Percentiles rank a stretch among this genome's conserved stretches.
Conservation (phyloP, 1,140 invertebrate genomes). For the Cepaea nemoralis region DNA sequence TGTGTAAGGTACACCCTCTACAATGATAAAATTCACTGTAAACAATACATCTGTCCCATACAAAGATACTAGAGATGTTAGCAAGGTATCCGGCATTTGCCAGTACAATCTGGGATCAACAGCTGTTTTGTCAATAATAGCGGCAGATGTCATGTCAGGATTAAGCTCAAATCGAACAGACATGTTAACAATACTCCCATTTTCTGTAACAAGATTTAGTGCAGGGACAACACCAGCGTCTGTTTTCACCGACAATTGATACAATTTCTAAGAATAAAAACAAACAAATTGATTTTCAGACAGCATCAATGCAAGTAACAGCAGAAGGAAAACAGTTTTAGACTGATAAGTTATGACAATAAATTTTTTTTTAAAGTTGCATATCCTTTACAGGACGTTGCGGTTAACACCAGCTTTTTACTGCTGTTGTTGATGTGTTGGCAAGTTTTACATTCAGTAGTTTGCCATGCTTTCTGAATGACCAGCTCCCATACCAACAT, state of each 20-base stretch:
- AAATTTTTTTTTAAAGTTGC: no score
- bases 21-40: constrained; percentile 6
- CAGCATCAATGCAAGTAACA: no score
- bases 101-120: constrained; percentile 15
- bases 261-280: background rate
- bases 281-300: background rate
- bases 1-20: background rate
- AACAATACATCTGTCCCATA: constrained; percentile 8
- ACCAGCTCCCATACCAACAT: no score
- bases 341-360: no score
- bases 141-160: background rate
- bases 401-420: no score
- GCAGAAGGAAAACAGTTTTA: no score
- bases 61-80: background rate
- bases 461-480: no score
- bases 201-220: background rate
- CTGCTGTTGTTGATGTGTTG: no score
- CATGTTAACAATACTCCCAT: background rate
- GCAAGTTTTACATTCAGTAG: no score
- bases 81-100: constrained; percentile 18
- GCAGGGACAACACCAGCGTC: no score
- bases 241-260: background rate
- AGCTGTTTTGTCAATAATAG: background rate
- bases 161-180: background rate
- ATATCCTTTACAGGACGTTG: no score